These are phyloP conservation scores for Netelia fuscicornis DNA, from an alignment of 2,888 invertebrate species.

Conservation along the genomic window DNA sequence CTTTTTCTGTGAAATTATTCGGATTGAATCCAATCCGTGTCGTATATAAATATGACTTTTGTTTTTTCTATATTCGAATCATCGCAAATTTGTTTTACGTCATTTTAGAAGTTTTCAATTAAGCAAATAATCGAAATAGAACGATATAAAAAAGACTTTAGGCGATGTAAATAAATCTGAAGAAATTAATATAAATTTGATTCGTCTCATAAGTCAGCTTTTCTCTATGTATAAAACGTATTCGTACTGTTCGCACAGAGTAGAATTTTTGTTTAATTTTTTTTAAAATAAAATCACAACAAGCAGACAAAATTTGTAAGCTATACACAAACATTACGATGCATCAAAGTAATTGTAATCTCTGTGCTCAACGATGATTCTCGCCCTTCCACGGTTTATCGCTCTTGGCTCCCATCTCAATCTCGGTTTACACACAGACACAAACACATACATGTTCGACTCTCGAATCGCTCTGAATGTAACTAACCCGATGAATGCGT, in stretches of 20 bases:
- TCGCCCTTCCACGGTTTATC: constrained; percentile 5
- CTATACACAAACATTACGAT: neutral
- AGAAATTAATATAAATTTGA: no score
- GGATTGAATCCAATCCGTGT: no score
- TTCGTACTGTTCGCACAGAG: neutral
- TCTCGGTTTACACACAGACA: neutral
- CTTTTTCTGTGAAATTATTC: neutral
- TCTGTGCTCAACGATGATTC: constrained; percentile 31
- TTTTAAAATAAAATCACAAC: neutral
- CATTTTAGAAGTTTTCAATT: no score
- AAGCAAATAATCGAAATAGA: neutral
- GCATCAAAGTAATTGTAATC: constrained; percentile 16
- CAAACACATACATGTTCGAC: neutral
- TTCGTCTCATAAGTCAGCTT: neutral
- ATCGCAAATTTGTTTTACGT: no score
- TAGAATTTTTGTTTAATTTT: no score
- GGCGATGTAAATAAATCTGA: neutral
- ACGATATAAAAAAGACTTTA: neutral
- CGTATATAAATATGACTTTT: no score
- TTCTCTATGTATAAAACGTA: neutral
- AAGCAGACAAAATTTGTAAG: neutral
- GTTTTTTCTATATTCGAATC: no score
- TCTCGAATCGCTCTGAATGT: constrained; percentile 41
- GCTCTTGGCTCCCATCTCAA: neutral
- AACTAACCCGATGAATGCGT: constrained; percentile 15